Conservation (phyloP, 2,888 invertebrate genomes). For the Parascotia fuliginaria region DNA sequence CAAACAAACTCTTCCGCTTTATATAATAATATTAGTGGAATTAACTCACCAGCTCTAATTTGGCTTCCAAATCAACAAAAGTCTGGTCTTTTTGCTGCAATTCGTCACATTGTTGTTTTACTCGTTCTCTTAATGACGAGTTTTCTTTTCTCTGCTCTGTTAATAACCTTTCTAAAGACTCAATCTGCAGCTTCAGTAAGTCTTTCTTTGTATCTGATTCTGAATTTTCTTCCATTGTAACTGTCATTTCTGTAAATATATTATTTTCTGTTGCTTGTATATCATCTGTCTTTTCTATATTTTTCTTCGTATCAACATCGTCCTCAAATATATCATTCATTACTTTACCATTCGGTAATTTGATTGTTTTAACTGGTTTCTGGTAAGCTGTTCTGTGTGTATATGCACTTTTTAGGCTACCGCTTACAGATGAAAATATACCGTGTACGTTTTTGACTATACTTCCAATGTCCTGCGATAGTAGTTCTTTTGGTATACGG, state of each 20-base stretch:
- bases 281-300: not conserved
- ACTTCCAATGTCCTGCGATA: slow-evolving; percentile 75
- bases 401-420: slow-evolving; percentile 78
- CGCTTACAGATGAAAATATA: slow-evolving; percentile 79
- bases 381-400: slow-evolving; percentile 59
- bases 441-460: slow-evolving; percentile 83
- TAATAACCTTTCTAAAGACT: slow-evolving; percentile 68
- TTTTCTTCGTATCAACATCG: slow-evolving; percentile 39
- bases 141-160: slow-evolving; percentile 75
- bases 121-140: slow-evolving; percentile 57
- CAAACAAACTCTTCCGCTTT: too few species aligned
- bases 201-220: slow-evolving; percentile 54
- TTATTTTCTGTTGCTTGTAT: slow-evolving; percentile 20
- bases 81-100: slow-evolving; percentile 68
- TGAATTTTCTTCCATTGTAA: slow-evolving; percentile 17
- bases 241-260: slow-evolving; percentile 17
- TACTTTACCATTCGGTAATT: slow-evolving; percentile 68
- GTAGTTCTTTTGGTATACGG: slow-evolving; percentile 70
- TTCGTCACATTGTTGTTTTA: slow-evolving; percentile 72
- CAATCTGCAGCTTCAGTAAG: slow-evolving; percentile 64
- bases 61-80: slow-evolving; percentile 79
- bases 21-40: too few species aligned
- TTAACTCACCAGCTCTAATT: slow-evolving; percentile 74
- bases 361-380: slow-evolving; percentile 56
- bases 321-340: slow-evolving; percentile 80